Evolutionary conservation across 2,113 vertebrate species (phyloP), one percentile per base, ranked within the genome.

Genomic region (Lamprologus speciosus): DNA sequence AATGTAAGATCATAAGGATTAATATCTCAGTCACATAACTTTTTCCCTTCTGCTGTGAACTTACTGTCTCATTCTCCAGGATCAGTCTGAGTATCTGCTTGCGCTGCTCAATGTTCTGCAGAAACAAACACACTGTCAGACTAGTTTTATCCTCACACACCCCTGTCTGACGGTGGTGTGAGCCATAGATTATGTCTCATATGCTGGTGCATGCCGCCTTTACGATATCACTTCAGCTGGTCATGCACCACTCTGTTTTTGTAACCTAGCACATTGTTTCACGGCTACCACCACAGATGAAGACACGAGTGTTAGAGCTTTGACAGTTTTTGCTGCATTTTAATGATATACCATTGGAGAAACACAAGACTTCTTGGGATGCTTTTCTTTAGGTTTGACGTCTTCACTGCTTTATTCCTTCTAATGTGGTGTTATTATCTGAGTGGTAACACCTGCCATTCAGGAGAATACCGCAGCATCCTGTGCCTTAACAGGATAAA

Each of bases 11-110:
- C 3, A 65, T 2, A 5, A 37, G 17, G 16, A 63, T 35, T 63
- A 8, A 65, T 2, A 65, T 9, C n/a, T 1, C 2, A 37, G 4
- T 37, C 8, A 17, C 23, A 5, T 6, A 0, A 55, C 21, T 37
- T 63, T 1, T 63, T 63, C 9, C 58, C 31, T 3, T 63, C 0
- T 12, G 9, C 4, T 17, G 16, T 7, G 10, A 28, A 97, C 98
- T 97, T 92, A 99, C 98, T 1, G 96, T 98, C 96, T 99, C 98
- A 60, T 99, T 97, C 91, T 97, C 97, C 95, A 99, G 93, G 93
- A 99, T 99, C 5, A 99, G 97, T 87, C 95, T 97, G 87, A 99
- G 84, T 92, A 99, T 99, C 13, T 97, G 96, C 93, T 98, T 96
- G 78, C 98, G 96, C 89, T 99, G 98, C 73, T 93, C 96, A 70